Evolutionary conservation across 2,113 vertebrate species (phyloP).

Genomic region (Vimba vimba): DNA sequence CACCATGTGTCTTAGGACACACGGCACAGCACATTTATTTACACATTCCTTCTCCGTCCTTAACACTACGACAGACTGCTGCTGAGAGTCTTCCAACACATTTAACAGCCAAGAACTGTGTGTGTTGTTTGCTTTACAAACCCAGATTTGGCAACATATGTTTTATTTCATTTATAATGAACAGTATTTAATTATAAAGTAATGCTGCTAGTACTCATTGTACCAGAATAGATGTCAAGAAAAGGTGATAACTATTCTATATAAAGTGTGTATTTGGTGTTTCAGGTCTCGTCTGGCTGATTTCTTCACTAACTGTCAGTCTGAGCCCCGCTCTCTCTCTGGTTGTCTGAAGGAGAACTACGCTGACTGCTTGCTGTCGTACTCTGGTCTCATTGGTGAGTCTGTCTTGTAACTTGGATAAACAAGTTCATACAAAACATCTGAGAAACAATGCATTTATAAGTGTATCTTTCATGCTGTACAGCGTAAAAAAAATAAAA

Average conservation of each 20-base stretch:
- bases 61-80: conserved; percentile 2
- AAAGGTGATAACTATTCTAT: neutral
- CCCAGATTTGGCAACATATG: neutral
- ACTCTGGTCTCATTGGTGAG: conserved; percentile 91
- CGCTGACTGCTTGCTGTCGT: conserved; percentile 92
- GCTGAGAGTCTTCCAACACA: neutral
- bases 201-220: neutral
- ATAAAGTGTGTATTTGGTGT: neutral
- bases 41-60: conserved; percentile 3
- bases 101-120: conserved; percentile 10
- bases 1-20: conserved; percentile 36
- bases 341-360: conserved; percentile 96
- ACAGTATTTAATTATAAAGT: conserved; percentile 1
- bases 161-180: conserved; percentile 21
- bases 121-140: neutral
- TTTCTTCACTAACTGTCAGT: conserved; percentile 95
- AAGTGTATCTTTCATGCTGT: too few relatives aligned
- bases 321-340: conserved; percentile 87
- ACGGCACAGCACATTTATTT: conserved; percentile 37
- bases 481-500: too few relatives aligned
- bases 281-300: conserved; percentile 93
- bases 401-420: neutral
- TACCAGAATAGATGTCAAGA: neutral
- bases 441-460: too few relatives aligned
- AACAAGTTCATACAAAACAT: too few relatives aligned